These are phyloP conservation scores for Hoplodrina blanda DNA, from an alignment of 2,888 invertebrate genomes.

Conservation along the genomic window DNA sequence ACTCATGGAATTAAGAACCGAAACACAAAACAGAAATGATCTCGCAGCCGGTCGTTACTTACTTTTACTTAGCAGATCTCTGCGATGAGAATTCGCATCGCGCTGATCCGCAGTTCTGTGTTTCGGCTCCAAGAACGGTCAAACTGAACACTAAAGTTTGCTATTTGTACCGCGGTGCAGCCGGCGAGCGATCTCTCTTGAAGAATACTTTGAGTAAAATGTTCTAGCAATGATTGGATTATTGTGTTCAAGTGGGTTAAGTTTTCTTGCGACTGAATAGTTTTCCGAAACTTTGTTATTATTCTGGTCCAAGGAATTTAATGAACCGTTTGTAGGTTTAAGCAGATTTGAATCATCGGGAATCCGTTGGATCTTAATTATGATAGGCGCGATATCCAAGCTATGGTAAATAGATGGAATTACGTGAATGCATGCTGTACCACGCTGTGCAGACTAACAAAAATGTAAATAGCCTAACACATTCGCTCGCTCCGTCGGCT, in stretches of 20 bases:
- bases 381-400: no score
- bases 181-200: not conserved
- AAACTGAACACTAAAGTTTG: constrained; percentile 15
- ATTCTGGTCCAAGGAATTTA: not conserved
- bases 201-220: constrained; percentile 20
- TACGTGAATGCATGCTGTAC: not conserved
- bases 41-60: no score
- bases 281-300: not conserved
- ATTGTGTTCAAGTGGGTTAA: constrained; percentile 13
- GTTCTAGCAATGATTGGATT: constrained; percentile 27
- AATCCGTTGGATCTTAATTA: no score
- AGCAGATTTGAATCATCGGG: no score
- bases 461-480: not conserved
- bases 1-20: no score
- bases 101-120: not conserved
- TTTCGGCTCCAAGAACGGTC: not conserved
- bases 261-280: constrained; percentile 14
- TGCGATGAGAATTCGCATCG: not conserved
- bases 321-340: not conserved
- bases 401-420: no score
- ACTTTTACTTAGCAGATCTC: not conserved
- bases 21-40: no score
- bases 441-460: not conserved
- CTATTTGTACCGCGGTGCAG: constrained; percentile 1
- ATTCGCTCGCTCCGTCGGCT: not conserved